Conservation (phyloP, 2,888 invertebrate species). For the Hydropsyche betteni region DNA sequence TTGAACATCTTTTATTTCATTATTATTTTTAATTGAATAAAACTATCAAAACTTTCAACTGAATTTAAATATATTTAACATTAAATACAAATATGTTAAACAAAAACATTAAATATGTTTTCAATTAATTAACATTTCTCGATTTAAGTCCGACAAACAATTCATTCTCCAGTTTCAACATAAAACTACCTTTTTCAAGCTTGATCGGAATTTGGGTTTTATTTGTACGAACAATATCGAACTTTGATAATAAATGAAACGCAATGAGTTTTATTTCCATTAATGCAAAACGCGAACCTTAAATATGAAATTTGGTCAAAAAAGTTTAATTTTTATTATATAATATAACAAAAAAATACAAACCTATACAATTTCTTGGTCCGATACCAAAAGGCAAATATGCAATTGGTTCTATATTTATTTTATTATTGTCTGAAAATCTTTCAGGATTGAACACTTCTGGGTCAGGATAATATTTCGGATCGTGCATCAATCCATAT, state of each 20-base stretch:
- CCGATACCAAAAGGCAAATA: constrained; percentile 24
- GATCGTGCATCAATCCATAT: neutral
- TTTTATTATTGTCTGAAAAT: constrained; percentile 23
- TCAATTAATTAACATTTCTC: constrained; percentile 25
- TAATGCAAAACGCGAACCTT: constrained; percentile 11
- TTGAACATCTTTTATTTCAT: no score
- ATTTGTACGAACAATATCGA: constrained; percentile 40
- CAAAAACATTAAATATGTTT: no score
- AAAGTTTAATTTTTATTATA: neutral
- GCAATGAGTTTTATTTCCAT: constrained; percentile 48
- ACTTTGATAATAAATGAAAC: constrained; percentile 45
- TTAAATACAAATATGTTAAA: no score
- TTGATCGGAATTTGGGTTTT: constrained; percentile 43
- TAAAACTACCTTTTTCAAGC: constrained; percentile 37
- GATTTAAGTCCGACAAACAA: constrained; percentile 48
- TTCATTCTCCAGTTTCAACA: constrained; percentile 34
- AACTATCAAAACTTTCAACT: no score
- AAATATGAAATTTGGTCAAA: neutral
- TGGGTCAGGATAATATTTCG: constrained; percentile 16
- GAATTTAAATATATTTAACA: no score
- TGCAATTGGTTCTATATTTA: neutral
- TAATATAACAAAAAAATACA: neutral
- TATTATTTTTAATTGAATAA: no score
- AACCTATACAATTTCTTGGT: constrained; percentile 32
- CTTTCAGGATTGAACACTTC: constrained; percentile 23